Base-by-base conservation (phyloP, 2,888 invertebrate species). In the Zeuzera pyrina region DNA sequence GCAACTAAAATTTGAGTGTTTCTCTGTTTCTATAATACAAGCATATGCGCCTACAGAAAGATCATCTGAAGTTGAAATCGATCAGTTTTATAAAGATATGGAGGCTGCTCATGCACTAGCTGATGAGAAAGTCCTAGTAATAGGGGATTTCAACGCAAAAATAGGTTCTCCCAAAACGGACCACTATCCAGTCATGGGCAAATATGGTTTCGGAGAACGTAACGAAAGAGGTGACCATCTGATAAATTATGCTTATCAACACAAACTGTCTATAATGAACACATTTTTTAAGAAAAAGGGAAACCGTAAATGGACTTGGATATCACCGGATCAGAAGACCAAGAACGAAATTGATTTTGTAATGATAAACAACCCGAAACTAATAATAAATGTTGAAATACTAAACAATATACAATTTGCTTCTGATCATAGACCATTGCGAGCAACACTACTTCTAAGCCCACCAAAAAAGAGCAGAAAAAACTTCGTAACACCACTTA, bases 61-160 rank as follows among this genome's bases (percentile, higher is more conserved):
- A 2, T 4, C 27, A 19, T 14, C 7, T 8, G 21, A 21, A 13
- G 14, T 21, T 2, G 14, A 32, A 13, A 27, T 27, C 2, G 14
- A 26, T 8, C 5, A 14, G 8, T 33, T 33, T 10, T n/a, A n/a
- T n/a, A 19, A 33, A 3, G 12, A 21, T 19, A 5, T 19, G 8
- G 10, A 10, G 6, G 8, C 15, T 11, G 22, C n/a, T 12, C 16
- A 3, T 8, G 13, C 12, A n/a, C 10, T 16, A 22, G 8, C 16
- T 13, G 19, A 16, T 8, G 8, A 13, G 19, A 8, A 6, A 8
- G 8, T 19, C 19, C 28, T 29, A 3, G 8, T 29, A 14, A 12
- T 29, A 12, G 29, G 33, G n/a, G 33, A 33, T 12, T 29, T 33
- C 15, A 33, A 33, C 12, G 33, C 33, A 6, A n/a, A 27, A 19